Evolutionary conservation across 2,113 vertebrate genomes (phyloP).

Genomic region (Cervus canadensis): DNA sequence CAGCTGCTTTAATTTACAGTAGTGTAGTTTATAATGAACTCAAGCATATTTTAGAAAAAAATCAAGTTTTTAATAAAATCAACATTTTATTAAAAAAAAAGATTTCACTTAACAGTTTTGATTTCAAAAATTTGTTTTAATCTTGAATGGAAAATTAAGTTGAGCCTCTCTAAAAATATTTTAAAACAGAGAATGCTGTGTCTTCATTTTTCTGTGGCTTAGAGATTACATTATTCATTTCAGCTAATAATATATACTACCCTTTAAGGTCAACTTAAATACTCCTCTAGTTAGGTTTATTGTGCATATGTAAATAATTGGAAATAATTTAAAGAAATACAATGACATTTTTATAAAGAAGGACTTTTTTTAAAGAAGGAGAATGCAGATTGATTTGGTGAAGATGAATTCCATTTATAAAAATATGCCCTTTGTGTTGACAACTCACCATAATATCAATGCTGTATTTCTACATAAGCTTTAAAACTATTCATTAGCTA

Average conservation of each 20-base stretch:
- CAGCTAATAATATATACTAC: background rate
- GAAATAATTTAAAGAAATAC: background rate
- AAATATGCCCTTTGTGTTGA: background rate
- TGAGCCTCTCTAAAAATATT: background rate
- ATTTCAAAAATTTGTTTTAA: slow-evolving; percentile 1
- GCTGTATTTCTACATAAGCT: background rate
- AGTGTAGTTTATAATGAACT: background rate
- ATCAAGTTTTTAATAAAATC: background rate
- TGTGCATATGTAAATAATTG: background rate
- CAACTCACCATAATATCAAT: background rate
- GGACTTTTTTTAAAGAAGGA: background rate
- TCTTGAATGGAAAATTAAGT: background rate
- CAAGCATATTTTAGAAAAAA: slow-evolving; percentile 5
- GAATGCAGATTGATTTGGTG: background rate
- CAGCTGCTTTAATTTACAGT: background rate
- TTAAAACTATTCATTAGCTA: slow-evolving; percentile 25
- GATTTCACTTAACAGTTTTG: background rate
- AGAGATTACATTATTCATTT: background rate
- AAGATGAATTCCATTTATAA: background rate
- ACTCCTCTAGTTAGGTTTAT: background rate
- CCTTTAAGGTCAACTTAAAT: background rate
- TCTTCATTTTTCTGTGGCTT: background rate
- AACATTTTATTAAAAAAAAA: slow-evolving; percentile 13
- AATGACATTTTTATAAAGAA: background rate
- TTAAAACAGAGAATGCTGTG: background rate